A percentile compares a stretch with the other conserved stretches of the same genome.
These are phyloP conservation scores for Stomorhina lunata DNA, from an alignment of 2,888 invertebrate species.

Conservation along the genomic window DNA sequence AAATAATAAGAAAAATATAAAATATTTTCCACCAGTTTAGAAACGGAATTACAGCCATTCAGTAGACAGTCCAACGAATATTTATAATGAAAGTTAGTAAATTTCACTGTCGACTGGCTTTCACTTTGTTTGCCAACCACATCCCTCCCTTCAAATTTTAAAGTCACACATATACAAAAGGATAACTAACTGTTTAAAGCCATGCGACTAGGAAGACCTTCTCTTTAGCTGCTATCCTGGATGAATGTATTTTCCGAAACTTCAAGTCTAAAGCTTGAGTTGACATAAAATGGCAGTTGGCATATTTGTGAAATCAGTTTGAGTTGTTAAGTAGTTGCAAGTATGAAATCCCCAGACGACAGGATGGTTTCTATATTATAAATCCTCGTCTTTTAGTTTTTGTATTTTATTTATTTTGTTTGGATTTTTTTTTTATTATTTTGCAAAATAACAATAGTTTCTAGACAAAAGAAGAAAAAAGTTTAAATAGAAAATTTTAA, in stretches of 20 bases:
- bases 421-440: conserved; percentile 4
- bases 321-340: conserved; percentile 68
- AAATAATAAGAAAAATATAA: conserved; percentile 28
- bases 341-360: conserved; percentile 62
- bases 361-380: conserved; percentile 58
- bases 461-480: conserved; percentile 30
- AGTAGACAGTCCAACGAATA: conserved; percentile 25
- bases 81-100: conserved; percentile 56
- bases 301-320: conserved; percentile 73
- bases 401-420: conserved; percentile 19
- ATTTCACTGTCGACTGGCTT: conserved; percentile 63
- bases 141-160: background rate
- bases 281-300: conserved; percentile 72
- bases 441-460: conserved; percentile 47
- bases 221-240: background rate
- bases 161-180: background rate
- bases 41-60: conserved; percentile 6
- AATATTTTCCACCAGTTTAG: conserved; percentile 30
- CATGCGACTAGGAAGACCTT: conserved; percentile 1
- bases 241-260: conserved; percentile 40
- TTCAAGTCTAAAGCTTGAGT: conserved; percentile 61
- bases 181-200: conserved; percentile 19
- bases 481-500: conserved; percentile 23
- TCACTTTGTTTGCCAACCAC: background rate
- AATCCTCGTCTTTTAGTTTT: background rate